Evolutionary conservation across 2,113 vertebrate genomes (phyloP).

Genomic region (Aspidoscelis tigris): DNA sequence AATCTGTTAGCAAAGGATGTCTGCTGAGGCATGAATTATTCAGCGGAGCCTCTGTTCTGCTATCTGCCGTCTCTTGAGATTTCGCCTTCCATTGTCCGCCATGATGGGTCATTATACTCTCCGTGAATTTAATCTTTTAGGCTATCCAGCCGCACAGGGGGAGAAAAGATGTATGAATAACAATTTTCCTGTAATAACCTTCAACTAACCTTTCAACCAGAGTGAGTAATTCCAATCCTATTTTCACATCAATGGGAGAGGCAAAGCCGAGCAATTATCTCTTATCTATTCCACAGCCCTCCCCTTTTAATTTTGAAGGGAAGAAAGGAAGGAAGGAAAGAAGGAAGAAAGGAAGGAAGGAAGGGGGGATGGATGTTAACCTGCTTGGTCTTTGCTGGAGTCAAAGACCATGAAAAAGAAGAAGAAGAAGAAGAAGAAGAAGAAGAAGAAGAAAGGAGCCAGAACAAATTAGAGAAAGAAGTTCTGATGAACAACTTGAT

Average conservation of each 20-base stretch:
- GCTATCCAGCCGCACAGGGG: constrained; percentile 79
- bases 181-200: constrained; percentile 94
- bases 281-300: constrained; percentile 75
- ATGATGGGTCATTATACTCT: constrained; percentile 97
- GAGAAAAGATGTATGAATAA: constrained; percentile 81
- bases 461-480: constrained; percentile 45
- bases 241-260: constrained; percentile 93
- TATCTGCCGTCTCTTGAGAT: constrained; percentile 90
- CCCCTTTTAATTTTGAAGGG: constrained; percentile 75
- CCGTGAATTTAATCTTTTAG: constrained; percentile 92
- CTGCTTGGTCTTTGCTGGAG: no score
- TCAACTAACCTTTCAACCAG: constrained; percentile 96
- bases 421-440: no score
- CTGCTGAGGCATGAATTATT: constrained; percentile 93
- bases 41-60: constrained; percentile 78
- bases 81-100: constrained; percentile 91
- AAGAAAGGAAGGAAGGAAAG: constrained; percentile 69
- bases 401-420: no score
- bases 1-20: constrained; percentile 81
- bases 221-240: constrained; percentile 91
- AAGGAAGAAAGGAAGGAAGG: constrained; percentile 50
- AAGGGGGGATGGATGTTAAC: no score
- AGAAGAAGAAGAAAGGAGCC: neutral
- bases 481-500: constrained; percentile 60
- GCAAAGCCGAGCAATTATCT: constrained; percentile 81